phyloP scores from a whole-genome alignment of 2,113 vertebrate genomes.

The Scopus umbretta region DNA sequence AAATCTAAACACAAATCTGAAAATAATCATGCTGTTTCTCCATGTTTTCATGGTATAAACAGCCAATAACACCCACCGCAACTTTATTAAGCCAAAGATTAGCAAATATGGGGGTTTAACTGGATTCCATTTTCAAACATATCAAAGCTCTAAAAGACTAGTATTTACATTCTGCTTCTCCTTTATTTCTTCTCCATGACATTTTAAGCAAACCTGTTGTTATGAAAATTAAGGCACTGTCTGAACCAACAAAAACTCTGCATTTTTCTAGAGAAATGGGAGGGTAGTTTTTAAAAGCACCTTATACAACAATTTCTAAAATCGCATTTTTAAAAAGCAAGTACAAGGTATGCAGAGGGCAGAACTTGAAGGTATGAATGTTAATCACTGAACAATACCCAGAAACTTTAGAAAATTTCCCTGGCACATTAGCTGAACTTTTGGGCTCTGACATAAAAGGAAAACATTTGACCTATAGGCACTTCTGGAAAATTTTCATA shows the following conservation, averaged over 20 bases:
- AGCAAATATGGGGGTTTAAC: neutral
- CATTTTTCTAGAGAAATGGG: neutral
- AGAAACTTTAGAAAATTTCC: neutral
- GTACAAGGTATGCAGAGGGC: neutral
- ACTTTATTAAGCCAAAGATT: constrained; percentile 4
- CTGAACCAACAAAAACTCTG: neutral
- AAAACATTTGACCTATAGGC: neutral
- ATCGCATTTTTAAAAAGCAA: neutral
- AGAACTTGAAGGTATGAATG: neutral
- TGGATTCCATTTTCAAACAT: neutral
- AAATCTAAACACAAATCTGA: constrained; percentile 5
- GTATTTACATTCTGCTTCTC: neutral
- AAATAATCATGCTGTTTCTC: neutral
- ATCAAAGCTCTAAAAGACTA: neutral
- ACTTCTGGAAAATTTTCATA: neutral
- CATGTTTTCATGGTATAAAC: neutral
- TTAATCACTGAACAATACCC: neutral
- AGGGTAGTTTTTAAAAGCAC: neutral
- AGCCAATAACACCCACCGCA: neutral
- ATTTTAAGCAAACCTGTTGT: neutral
- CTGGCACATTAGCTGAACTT: neutral
- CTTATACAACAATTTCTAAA: neutral
- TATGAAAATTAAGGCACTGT: neutral
- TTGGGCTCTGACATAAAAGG: neutral
- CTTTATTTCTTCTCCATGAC: neutral